A percentile compares a stretch with the other conserved stretches of the same genome.
phyloP scores from a whole-genome alignment of 1,140 invertebrate species.

The Thereuonema tuberculata region DNA sequence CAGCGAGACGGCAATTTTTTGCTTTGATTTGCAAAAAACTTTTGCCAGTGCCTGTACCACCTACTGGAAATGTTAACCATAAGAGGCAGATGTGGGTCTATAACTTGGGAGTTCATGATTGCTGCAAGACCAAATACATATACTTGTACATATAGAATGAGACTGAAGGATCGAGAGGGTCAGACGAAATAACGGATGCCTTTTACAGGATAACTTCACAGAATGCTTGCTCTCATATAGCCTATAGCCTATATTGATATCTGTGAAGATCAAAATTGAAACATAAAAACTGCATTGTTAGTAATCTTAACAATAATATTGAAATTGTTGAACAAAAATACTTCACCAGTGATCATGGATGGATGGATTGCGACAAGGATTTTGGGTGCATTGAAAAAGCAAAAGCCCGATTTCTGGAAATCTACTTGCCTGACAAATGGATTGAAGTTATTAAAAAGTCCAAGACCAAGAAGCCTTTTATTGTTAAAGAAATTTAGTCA shows the following conservation, averaged over 20 bases:
- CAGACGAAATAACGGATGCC: slow-evolving; percentile 24
- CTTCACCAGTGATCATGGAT: not conserved
- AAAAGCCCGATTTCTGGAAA: not conserved
- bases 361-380: not conserved
- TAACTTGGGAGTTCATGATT: slow-evolving; percentile 28
- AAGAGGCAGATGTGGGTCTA: slow-evolving; percentile 29
- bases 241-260: slow-evolving; percentile 26
- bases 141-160: slow-evolving; percentile 30
- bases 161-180: slow-evolving; percentile 21
- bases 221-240: slow-evolving; percentile 13
- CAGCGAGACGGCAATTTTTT: not conserved
- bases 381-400: not conserved
- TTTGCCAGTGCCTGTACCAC: slow-evolving; percentile 25
- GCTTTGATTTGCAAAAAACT: slow-evolving; percentile 27
- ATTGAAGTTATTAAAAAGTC: not conserved
- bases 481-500: not conserved
- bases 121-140: slow-evolving; percentile 14
- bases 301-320: not conserved
- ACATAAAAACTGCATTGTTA: not conserved
- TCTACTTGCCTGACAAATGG: not conserved
- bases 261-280: slow-evolving; percentile 25
- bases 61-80: slow-evolving; percentile 24
- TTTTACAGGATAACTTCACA: slow-evolving; percentile 14
- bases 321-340: not conserved
- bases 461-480: not conserved